These are phyloP conservation scores for Stichodactyla helianthus DNA, from an alignment of 64 coral and sea anemone genomes.

Conservation along the genomic window DNA sequence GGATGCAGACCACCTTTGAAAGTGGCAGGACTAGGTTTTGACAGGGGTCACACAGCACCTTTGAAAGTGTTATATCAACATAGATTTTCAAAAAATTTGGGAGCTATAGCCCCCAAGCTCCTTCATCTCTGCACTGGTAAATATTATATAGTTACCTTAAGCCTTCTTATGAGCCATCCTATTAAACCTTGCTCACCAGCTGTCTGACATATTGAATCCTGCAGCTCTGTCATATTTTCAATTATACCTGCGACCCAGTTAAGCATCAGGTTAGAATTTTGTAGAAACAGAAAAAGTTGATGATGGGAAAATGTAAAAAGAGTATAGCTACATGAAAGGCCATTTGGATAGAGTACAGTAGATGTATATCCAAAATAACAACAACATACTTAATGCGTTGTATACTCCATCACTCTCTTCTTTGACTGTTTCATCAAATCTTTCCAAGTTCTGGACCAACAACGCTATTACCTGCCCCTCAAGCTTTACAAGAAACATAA, in stretches of 20 bases:
- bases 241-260: constrained; percentile 57
- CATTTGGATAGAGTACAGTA: background rate
- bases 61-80: too few relatives aligned
- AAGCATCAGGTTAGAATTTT: background rate
- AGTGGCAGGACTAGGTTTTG: too few relatives aligned
- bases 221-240: constrained; percentile 96
- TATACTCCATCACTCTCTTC: constrained; percentile 98
- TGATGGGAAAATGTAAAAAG: too few relatives aligned
- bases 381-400: constrained; percentile 73
- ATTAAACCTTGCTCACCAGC: constrained; percentile 88
- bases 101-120: too few relatives aligned
- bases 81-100: too few relatives aligned
- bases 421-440: constrained; percentile 91
- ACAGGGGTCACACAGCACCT: too few relatives aligned
- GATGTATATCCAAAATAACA: background rate
- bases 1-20: too few relatives aligned
- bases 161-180: constrained; percentile 82
- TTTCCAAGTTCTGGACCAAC: constrained; percentile 89
- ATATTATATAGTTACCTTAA: constrained; percentile 59
- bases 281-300: background rate
- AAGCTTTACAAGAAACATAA: constrained; percentile 41
- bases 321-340: background rate
- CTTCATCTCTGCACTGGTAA: background rate
- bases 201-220: constrained; percentile 51
- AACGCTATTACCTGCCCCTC: constrained; percentile 92